Evolutionary conservation across 2,113 vertebrate species (phyloP).

Genomic region (Coracopsis vasa): DNA sequence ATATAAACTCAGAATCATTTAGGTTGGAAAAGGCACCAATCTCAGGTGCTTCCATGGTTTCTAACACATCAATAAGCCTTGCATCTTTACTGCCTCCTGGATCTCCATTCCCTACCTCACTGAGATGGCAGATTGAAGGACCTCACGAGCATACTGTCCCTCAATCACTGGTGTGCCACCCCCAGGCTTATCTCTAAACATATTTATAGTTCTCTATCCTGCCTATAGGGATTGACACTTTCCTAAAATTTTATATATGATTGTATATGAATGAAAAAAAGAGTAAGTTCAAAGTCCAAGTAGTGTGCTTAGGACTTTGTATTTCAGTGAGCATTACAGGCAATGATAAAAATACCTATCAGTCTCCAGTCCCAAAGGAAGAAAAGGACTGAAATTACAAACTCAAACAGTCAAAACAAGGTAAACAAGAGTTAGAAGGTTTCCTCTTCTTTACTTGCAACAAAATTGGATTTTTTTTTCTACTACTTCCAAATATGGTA

Average conservation of each 20-base stretch:
- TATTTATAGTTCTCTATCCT: neutral
- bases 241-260: conserved; percentile 35
- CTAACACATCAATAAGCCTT: neutral
- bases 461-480: neutral
- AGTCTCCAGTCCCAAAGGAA: neutral
- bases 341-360: neutral
- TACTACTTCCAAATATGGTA: neutral
- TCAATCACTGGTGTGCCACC: neutral
- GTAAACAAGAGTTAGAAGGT: neutral
- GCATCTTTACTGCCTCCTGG: neutral
- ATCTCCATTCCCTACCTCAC: neutral
- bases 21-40: neutral
- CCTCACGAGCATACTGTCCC: neutral
- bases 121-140: neutral
- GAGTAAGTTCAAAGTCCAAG: conserved; percentile 51
- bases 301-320: neutral
- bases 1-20: neutral
- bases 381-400: conserved; percentile 10
- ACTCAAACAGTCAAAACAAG: neutral
- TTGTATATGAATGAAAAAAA: conserved; percentile 48
- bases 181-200: neutral
- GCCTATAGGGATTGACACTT: neutral
- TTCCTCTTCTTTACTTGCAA: neutral
- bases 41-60: neutral
- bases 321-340: conserved; percentile 15